phyloP scores from a whole-genome alignment of 2,797 vertebrate genomes.

The Chrysocyon brachyurus region DNA sequence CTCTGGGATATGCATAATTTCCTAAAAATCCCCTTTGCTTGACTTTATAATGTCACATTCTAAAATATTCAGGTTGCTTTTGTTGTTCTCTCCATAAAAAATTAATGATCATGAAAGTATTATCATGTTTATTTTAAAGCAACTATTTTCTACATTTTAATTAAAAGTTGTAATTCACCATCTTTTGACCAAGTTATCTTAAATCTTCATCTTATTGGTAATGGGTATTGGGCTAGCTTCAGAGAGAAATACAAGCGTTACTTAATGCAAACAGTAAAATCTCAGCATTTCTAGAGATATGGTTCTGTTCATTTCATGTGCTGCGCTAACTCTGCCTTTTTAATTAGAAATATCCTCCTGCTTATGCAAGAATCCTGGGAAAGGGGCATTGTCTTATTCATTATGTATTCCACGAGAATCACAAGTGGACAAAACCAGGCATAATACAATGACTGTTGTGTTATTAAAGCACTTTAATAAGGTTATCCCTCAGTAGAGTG shows the following conservation, averaged over 20 bases:
- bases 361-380: slow-evolving; percentile 86
- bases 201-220: slow-evolving; percentile 89
- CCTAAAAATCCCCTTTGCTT: slow-evolving; percentile 68
- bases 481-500: slow-evolving; percentile 80
- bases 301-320: slow-evolving; percentile 86
- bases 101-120: slow-evolving; percentile 85
- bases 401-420: slow-evolving; percentile 86
- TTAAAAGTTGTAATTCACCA: slow-evolving; percentile 90
- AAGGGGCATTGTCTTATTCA: slow-evolving; percentile 85
- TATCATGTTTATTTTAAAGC: slow-evolving; percentile 88
- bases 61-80: slow-evolving; percentile 86
- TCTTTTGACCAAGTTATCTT: slow-evolving; percentile 89
- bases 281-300: slow-evolving; percentile 87
- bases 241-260: slow-evolving; percentile 88
- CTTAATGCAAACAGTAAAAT: slow-evolving; percentile 90
- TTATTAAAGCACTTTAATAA: slow-evolving; percentile 88
- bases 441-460: slow-evolving; percentile 85
- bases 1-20: slow-evolving; percentile 63
- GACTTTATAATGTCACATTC: slow-evolving; percentile 70
- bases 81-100: slow-evolving; percentile 85
- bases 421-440: slow-evolving; percentile 87
- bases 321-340: slow-evolving; percentile 87
- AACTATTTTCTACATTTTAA: slow-evolving; percentile 88
- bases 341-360: slow-evolving; percentile 89
- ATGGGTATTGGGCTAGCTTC: slow-evolving; percentile 86